phyloP scores from a whole-genome alignment of 2,797 vertebrate genomes.

The Aeoliscus strigatus region DNA sequence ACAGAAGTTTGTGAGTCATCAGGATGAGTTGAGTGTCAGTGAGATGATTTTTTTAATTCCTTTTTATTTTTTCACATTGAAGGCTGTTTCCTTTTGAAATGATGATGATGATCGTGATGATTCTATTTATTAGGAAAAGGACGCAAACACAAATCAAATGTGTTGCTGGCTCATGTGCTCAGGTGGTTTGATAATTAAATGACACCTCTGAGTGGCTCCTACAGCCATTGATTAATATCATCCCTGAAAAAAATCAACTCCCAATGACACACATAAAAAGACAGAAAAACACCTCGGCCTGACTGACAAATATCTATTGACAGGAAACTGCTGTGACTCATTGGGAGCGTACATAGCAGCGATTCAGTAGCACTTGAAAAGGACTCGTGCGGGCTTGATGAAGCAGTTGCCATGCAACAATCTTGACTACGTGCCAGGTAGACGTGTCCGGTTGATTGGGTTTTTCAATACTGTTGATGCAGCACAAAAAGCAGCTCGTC shows the following conservation, averaged over 20 bases:
- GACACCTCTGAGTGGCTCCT: too few species aligned
- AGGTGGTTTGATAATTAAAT: too few species aligned
- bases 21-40: too few species aligned
- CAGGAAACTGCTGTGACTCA: conserved; percentile 48
- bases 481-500: conserved; percentile 32
- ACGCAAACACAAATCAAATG: too few species aligned
- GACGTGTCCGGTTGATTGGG: conserved; percentile 53
- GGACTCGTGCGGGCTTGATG: conserved; percentile 48
- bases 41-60: too few species aligned
- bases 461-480: conserved; percentile 43
- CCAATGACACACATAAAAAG: conserved; percentile 3
- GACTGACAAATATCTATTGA: conserved; percentile 24
- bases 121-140: too few species aligned
- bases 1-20: conserved; percentile 6
- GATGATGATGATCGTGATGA: too few species aligned
- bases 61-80: too few species aligned
- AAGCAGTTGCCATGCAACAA: conserved; percentile 73
- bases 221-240: conserved; percentile 2
- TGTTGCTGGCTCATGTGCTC: too few species aligned
- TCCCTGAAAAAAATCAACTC: conserved; percentile 1
- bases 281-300: conserved; percentile 17
- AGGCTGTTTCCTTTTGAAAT: too few species aligned
- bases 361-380: conserved; percentile 52
- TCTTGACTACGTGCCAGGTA: conserved; percentile 58
- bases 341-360: conserved; percentile 48